Base-by-base conservation (phyloP, 2,888 invertebrate species). In the Aricia artaxerxes region DNA sequence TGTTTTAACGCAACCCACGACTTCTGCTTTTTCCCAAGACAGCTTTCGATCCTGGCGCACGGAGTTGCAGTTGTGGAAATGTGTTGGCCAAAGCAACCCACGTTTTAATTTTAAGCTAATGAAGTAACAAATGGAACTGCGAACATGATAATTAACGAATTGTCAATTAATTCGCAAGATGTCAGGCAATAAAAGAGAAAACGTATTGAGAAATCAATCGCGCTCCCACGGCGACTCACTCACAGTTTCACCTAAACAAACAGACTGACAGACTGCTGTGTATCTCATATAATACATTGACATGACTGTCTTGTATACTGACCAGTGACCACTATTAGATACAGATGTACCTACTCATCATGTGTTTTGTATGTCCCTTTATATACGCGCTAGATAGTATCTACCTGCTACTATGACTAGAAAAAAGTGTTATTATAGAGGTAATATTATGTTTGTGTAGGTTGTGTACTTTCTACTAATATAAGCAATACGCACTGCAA, bases 231-330 rank as follows among this genome's bases (percentile, higher is more conserved):
- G 83, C 84, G 85, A 84, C 86, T 87, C 88, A 88, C 89, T 85
- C 87, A 88, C 88, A 88, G 86, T 90, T 89, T 90, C 89, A 88
- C 90, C 89, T 89, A 90, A 91, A 90, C 88, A 89, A 91, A 91
- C 85, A 79, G 49, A 73, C 77, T n/a, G 31, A 78, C 40, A 78
- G 69, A 78, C 78, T 38, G 61, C 24, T 11, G 11, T 9, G 9
- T 69, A 13, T 16, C 35, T 5, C 1, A 69, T 24, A 69, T 31
- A 16, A 38, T 35, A 69, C 16, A 16, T 16, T 57, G 57, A 57
- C 16, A 57, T 57, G 4, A 16, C 1, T 35, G 13, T 16, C 57
- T 16, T 57, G 57, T 57, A 13, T 31, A 64, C 64, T 31, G 69
- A 35, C 69, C 69, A 64, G 31, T 31, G 69, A 35, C 69, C 69